Conservation (phyloP, 2,797 vertebrate species). For the Pampus argenteus region DNA sequence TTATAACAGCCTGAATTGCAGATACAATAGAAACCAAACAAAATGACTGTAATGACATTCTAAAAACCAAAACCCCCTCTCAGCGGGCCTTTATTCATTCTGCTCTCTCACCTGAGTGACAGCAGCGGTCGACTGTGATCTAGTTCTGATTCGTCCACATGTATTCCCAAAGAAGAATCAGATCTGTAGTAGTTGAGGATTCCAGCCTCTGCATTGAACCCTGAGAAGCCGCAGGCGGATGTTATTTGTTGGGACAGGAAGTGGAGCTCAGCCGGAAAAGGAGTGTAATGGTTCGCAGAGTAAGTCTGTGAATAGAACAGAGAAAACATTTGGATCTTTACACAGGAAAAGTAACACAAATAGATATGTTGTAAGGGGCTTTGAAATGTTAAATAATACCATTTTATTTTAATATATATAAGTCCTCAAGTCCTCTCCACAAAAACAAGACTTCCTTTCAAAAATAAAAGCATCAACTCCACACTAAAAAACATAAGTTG, state of each 20-base stretch:
- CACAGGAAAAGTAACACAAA: background rate
- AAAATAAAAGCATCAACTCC: background rate
- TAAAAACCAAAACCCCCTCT: background rate
- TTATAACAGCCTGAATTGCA: background rate
- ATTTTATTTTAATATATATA: background rate
- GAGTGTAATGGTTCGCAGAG: constrained; percentile 87
- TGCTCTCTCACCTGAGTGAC: constrained; percentile 88
- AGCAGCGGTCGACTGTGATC: constrained; percentile 91
- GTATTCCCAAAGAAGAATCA: constrained; percentile 96
- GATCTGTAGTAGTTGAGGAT: constrained; percentile 96
- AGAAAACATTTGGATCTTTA: background rate
- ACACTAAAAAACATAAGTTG: background rate
- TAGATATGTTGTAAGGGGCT: background rate
- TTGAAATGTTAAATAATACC: background rate
- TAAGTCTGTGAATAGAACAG: constrained; percentile 85
- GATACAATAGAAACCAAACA: background rate
- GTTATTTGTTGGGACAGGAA: constrained; percentile 89
- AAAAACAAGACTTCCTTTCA: background rate
- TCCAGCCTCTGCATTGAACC: constrained; percentile 91
- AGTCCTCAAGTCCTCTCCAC: background rate
- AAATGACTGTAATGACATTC: background rate
- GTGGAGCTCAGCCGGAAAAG: constrained; percentile 93
- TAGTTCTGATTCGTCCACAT: constrained; percentile 93
- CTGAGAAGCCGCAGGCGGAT: constrained; percentile 89
- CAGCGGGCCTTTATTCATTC: background rate